Evolutionary conservation across 2,888 invertebrate genomes (phyloP).

Genomic region (Agrochola macilenta): DNA sequence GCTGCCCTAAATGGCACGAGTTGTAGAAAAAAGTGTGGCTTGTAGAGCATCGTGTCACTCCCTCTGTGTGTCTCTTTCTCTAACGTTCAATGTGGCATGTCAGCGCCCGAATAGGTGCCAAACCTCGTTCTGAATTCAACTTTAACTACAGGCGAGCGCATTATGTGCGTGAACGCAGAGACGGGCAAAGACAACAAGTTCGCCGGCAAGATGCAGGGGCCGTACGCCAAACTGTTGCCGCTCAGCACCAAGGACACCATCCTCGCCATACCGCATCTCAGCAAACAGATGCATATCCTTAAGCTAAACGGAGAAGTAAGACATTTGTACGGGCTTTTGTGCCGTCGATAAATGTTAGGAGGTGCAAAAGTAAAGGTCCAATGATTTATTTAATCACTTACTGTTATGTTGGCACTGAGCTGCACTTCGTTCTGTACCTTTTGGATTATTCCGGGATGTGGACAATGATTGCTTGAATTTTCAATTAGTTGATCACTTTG

Average conservation of each 20-base stretch:
- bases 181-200: slow-evolving; percentile 87
- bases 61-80: background rate
- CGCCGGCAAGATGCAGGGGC: slow-evolving; percentile 87
- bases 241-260: slow-evolving; percentile 75
- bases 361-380: background rate
- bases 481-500: background rate
- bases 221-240: slow-evolving; percentile 81
- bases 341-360: background rate
- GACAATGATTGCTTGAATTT: background rate
- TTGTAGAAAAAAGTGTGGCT: background rate
- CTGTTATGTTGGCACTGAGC: background rate
- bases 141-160: slow-evolving; percentile 79
- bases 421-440: background rate
- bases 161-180: slow-evolving; percentile 83
- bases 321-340: background rate
- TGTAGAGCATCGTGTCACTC: background rate
- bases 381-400: background rate
- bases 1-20: background rate
- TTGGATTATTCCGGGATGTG: background rate
- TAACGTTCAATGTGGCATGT: too few relatives aligned
- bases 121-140: background rate
- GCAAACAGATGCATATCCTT: slow-evolving; percentile 79
- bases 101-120: too few relatives aligned
- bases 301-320: slow-evolving; percentile 81
- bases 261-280: slow-evolving; percentile 82